Base-by-base conservation (phyloP, 1,140 invertebrate species). In the Oreohelix idahoensis region DNA sequence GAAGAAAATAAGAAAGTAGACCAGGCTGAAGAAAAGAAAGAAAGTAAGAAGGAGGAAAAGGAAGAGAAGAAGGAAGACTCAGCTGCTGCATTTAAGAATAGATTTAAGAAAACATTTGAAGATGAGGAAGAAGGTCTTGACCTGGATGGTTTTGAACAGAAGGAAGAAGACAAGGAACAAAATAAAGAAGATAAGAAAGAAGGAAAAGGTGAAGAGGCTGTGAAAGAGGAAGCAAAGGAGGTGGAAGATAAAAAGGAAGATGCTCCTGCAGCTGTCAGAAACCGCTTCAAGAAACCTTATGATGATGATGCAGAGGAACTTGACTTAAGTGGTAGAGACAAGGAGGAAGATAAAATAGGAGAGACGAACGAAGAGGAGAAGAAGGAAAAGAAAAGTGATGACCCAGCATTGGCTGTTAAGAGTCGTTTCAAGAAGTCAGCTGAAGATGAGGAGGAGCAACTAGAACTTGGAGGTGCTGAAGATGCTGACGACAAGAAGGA, bases 101-200 rank as follows among this genome's bases (percentile, higher is more conserved):
- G 81, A 66, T 84, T 84, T 36, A 84, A 84, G 38, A 84, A 81
- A 42, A 23, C 23, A 2, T 75, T 63, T 66, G 83, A 84, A 77
- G 87, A 84, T 70, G 83, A 86, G 71, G 79, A 83, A 49, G 80
- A 84, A 23, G 81, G 69, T 10, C 58, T 82, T 15, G 74, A 79
- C 66, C 39, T 79, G 1, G 23, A 53, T 38, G 42, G n/a, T n/a
- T 81, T 81, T 49, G 78, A 80, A n/a, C n/a, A n/a, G n/a, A 70
- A 75, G 45, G 85, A 88, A n/a, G 83, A 87, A 51, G 84, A 87
- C 63, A 69, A 87, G 85, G 84, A 91, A 84, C 78, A 84, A 10
- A 32, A 66, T 8, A 17, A 66, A 32, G 63, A 66, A 23, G 53
- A 58, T 15, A 58, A 20, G 53, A 58, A 58, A 20, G 69, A 73